These are phyloP conservation scores for Ferrisia virgata DNA, from an alignment of 2,888 invertebrate species.

Conservation along the genomic window DNA sequence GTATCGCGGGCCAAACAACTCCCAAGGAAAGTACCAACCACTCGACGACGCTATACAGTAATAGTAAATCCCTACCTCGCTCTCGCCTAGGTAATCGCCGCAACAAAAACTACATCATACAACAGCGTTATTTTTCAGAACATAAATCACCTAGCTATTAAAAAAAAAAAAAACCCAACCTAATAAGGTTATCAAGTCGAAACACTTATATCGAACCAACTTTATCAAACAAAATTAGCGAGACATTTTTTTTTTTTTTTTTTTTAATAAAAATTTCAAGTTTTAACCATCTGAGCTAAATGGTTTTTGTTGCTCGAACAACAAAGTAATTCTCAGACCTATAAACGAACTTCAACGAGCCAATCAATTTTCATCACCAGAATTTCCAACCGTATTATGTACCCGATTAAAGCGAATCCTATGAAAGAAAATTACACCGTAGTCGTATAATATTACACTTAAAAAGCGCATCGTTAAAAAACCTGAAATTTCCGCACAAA, in stretches of 20 bases:
- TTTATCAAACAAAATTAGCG: slow-evolving; percentile 13
- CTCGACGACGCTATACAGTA: too few relatives aligned
- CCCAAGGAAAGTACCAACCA: not conserved
- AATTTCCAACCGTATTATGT: slow-evolving; percentile 25
- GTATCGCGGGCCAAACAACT: not conserved
- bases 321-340: slow-evolving; percentile 21
- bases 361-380: slow-evolving; percentile 40
- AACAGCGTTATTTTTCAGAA: not conserved
- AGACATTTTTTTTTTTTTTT: too few relatives aligned
- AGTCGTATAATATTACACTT: slow-evolving; percentile 15
- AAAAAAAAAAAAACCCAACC: slow-evolving; percentile 11
- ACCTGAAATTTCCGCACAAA: not conserved
- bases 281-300: slow-evolving; percentile 3
- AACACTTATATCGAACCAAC: not conserved
- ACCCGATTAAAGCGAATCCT: slow-evolving; percentile 31
- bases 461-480: slow-evolving; percentile 18
- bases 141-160: not conserved
- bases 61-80: not conserved
- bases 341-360: slow-evolving; percentile 39
- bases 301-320: not conserved
- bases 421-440: not conserved
- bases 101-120: not conserved
- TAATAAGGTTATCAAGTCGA: slow-evolving; percentile 35
- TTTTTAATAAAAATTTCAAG: slow-evolving; percentile 7
- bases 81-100: not conserved